These are phyloP conservation scores for Philotrypesis tridentata DNA, from an alignment of 1,140 invertebrate species.

Conservation along the genomic window DNA sequence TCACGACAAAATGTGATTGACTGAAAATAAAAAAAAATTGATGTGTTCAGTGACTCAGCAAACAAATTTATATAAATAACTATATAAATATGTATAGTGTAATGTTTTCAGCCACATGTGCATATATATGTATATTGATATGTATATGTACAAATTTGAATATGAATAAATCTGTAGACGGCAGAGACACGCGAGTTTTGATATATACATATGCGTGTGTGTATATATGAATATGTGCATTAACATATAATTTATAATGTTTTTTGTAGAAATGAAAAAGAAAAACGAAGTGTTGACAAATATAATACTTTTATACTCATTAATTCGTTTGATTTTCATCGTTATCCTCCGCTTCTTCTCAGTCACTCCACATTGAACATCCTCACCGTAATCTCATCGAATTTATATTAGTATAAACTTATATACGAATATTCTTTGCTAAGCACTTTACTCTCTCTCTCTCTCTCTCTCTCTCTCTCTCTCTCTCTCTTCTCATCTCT, in stretches of 20 bases:
- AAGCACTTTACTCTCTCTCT: too few relatives aligned
- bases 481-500: too few relatives aligned
- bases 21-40: slow-evolving; percentile 38
- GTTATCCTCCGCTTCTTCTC: slow-evolving; percentile 14
- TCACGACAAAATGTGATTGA: slow-evolving; percentile 38
- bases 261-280: slow-evolving; percentile 49
- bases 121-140: slow-evolving; percentile 25
- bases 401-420: too few relatives aligned
- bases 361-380: background rate
- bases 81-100: slow-evolving; percentile 33
- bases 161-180: background rate
- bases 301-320: slow-evolving; percentile 46
- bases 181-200: background rate
- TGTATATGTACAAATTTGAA: background rate
- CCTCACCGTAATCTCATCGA: background rate
- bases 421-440: background rate
- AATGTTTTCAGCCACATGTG: slow-evolving; percentile 25
- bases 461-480: too few relatives aligned
- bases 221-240: slow-evolving; percentile 42
- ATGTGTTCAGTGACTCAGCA: slow-evolving; percentile 44
- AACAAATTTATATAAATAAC: slow-evolving; percentile 51
- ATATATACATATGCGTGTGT: slow-evolving; percentile 19
- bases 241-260: slow-evolving; percentile 44
- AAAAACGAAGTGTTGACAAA: slow-evolving; percentile 36
- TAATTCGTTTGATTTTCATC: slow-evolving; percentile 30